phyloP scores from a whole-genome alignment of 2,797 vertebrate species.

The Rousettus madagascariensis region DNA sequence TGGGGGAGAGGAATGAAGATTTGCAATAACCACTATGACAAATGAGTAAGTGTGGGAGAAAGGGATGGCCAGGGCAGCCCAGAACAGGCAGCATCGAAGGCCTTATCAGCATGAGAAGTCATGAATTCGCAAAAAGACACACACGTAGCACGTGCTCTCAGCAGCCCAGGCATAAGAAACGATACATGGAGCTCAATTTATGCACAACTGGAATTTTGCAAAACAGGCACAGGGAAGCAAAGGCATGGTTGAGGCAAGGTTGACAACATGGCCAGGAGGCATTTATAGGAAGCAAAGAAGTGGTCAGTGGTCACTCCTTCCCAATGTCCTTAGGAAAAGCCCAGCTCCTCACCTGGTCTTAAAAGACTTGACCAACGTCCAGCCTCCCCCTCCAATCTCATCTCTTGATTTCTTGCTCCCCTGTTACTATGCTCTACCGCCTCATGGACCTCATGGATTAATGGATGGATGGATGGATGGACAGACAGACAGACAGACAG shows the following conservation, averaged over 20 bases:
- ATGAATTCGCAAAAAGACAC: not conserved
- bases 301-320: not conserved
- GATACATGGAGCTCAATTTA: not conserved
- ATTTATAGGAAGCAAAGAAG: not conserved
- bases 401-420: not conserved
- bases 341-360: not conserved
- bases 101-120: not conserved
- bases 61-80: not conserved
- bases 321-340: not conserved
- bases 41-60: not conserved
- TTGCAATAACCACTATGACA: not conserved
- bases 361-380: not conserved
- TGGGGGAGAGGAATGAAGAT: not conserved
- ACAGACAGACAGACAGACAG: not conserved
- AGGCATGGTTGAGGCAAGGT: not conserved
- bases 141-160: not conserved
- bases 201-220: not conserved
- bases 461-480: accelerated
- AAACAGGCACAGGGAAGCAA: not conserved
- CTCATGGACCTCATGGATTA: not conserved
- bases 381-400: not conserved
- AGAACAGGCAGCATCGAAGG: not conserved
- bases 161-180: not conserved
- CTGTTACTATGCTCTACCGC: accelerated
- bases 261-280: not conserved